A percentile compares a stretch with the other conserved stretches of the same genome.
Evolutionary conservation across 2,888 invertebrate species (phyloP).

Genomic region (Caradrina kadenii): DNA sequence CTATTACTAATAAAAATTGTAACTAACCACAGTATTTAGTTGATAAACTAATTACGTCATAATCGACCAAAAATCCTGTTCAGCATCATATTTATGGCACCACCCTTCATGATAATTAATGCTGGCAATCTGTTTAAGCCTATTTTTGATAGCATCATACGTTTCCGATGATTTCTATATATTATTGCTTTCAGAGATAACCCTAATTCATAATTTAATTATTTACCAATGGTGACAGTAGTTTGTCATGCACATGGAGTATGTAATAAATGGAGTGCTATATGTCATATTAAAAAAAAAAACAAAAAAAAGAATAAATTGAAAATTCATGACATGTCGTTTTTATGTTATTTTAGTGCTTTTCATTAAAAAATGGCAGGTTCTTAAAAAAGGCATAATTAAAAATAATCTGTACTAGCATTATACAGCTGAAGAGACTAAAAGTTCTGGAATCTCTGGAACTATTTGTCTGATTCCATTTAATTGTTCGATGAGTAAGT

Average conservation of each 20-base stretch:
- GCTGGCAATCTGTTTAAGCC: slow-evolving; percentile 40
- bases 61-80: slow-evolving; percentile 37
- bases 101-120: slow-evolving; percentile 41
- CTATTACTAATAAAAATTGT: neutral
- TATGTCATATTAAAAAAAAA: too few species aligned
- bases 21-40: slow-evolving; percentile 5
- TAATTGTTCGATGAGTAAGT: too few species aligned
- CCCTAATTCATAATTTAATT: slow-evolving; percentile 27
- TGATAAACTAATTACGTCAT: slow-evolving; percentile 29
- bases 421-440: too few species aligned
- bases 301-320: too few species aligned
- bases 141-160: slow-evolving; percentile 54
- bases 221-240: slow-evolving; percentile 33
- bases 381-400: too few species aligned
- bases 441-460: too few species aligned
- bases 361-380: too few species aligned
- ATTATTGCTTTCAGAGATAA: slow-evolving; percentile 24
- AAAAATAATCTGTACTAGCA: too few species aligned
- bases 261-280: slow-evolving; percentile 3
- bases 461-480: too few species aligned
- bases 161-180: slow-evolving; percentile 39
- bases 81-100: slow-evolving; percentile 39
- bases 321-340: neutral
- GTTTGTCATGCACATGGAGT: neutral
- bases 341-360: neutral